A percentile compares a stretch with the other conserved stretches of the same genome.
Conservation (phyloP, 2,888 invertebrate genomes). For the Cephalotes varians region DNA sequence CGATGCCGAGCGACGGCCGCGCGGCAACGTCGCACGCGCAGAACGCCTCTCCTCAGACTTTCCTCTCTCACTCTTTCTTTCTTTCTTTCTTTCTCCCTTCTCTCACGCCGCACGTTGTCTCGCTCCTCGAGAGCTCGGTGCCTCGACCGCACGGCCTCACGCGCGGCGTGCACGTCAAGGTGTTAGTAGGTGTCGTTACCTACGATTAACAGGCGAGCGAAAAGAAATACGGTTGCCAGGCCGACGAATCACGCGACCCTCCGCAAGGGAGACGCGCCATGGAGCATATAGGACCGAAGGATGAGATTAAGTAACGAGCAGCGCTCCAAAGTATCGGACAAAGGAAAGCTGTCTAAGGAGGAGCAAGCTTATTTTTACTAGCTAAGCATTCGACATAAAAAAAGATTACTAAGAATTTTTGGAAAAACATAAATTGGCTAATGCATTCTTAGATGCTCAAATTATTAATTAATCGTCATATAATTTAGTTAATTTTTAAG, state of each 20-base stretch:
- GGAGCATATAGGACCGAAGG: not conserved
- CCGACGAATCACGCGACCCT: conserved; percentile 59
- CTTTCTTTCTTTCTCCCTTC: conserved; percentile 24
- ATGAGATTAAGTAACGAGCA: conserved; percentile 17
- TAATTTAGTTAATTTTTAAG: not conserved
- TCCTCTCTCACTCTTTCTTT: conserved; percentile 44
- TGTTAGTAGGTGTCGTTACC: conserved; percentile 75
- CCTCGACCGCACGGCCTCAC: conserved; percentile 66
- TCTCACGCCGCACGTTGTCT: conserved; percentile 23
- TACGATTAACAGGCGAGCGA: conserved; percentile 65
- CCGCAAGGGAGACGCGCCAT: conserved; percentile 31
- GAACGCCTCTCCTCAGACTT: conserved; percentile 57
- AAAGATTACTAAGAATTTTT: not conserved
- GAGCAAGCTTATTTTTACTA: conserved; percentile 15
- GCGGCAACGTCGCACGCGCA: conserved; percentile 70
- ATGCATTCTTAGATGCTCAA: not conserved
- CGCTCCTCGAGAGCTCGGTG: conserved; percentile 49
- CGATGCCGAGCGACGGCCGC: conserved; percentile 20
- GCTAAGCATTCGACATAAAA: not conserved
- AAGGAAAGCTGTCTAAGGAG: conserved; percentile 4
- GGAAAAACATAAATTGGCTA: not conserved
- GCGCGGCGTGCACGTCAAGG: conserved; percentile 67
- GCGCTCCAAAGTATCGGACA: conserved; percentile 16
- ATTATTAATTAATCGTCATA: not conserved
- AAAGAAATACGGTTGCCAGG: conserved; percentile 65